Base-by-base conservation (phyloP, 1,140 invertebrate species). In the Pseudomyrmex dendroicus region DNA sequence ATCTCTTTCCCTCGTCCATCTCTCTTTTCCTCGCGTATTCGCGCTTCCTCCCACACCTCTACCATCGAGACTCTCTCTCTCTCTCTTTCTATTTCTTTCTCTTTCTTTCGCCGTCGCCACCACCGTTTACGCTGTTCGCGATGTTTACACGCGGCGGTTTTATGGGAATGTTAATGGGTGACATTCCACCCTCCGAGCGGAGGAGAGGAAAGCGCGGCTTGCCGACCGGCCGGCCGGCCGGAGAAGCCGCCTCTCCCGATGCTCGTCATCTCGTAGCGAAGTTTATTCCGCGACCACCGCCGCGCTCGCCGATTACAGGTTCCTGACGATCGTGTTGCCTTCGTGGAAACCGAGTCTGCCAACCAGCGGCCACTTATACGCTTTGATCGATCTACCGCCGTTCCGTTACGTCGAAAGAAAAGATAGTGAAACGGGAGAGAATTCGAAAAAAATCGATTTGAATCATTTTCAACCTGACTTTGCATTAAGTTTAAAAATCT, bases 161-260 rank as follows among this genome's bases (percentile, higher is more conserved):
- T 90, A 91, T 92, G 90, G 87, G 90, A 92, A 92, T 90, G 89
- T 91, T 92, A 92, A 92, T 92, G 89, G 87, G 76, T 92, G 91
- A 92, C 91, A 92, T 92, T 92, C 91, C 90, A 91, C 89, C 91
- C 91, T 82, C 86, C 56, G 57, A 17, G 52, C 50, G 48, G 52
- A 63, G 61, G 74, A 74, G 59, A 63, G 20, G 35, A 52, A 85
- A 87, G 61, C 17, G 61, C 66, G 61, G 13, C 57, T 48, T 17
- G n/a, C 20, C 74, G 73, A 15, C 17, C 57, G 17, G 13, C 57
- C 63, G 57, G 1, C 59, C 50, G 15, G 13, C 15, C 66, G 52
- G 72, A 35, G 72, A 46, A 72, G 62, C 64, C 82, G 74, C 73
- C 52, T 77, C 78, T 73, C n/a, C 17, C 64, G 54, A 84, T 64